Conservation (phyloP, 2,113 vertebrate species). For the Lates calcarifer region DNA sequence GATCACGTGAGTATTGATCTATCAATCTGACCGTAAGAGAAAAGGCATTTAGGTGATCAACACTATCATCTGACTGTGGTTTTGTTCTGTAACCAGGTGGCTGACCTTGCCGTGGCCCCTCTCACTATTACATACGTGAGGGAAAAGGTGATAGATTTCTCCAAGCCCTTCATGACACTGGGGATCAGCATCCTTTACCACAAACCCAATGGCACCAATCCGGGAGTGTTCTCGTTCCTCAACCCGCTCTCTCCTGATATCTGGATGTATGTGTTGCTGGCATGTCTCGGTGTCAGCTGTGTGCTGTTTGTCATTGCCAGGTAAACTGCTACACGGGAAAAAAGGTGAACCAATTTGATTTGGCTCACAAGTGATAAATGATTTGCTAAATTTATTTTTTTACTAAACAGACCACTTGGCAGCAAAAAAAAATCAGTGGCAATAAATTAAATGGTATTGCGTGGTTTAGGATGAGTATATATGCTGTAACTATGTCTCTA, state of each 20-base stretch:
- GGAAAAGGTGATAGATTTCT: slow-evolving; percentile 99
- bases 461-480: not conserved
- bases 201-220: slow-evolving; percentile 97
- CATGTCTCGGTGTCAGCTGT: slow-evolving; percentile 97
- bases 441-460: not conserved
- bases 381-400: not conserved
- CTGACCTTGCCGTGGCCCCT: slow-evolving; percentile 97
- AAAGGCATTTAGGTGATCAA: not conserved
- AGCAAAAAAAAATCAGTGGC: not conserved
- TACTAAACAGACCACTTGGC: not conserved
- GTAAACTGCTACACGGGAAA: slow-evolving; percentile 78
- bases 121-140: slow-evolving; percentile 98
- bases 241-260: slow-evolving; percentile 98
- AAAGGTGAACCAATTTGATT: slow-evolving; percentile 4
- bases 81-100: slow-evolving; percentile 85
- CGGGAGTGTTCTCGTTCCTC: slow-evolving; percentile 97
- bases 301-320: slow-evolving; percentile 99
- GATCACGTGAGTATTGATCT: slow-evolving; percentile 90
- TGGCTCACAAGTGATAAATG: not conserved
- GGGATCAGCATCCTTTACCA: slow-evolving; percentile 98
- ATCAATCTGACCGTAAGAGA: not conserved
- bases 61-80: not conserved
- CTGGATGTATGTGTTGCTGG: slow-evolving; percentile 98
- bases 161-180: slow-evolving; percentile 98
- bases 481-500: not conserved